phyloP scores from a whole-genome alignment of 2,113 vertebrate genomes.

The Labrus mixtus region DNA sequence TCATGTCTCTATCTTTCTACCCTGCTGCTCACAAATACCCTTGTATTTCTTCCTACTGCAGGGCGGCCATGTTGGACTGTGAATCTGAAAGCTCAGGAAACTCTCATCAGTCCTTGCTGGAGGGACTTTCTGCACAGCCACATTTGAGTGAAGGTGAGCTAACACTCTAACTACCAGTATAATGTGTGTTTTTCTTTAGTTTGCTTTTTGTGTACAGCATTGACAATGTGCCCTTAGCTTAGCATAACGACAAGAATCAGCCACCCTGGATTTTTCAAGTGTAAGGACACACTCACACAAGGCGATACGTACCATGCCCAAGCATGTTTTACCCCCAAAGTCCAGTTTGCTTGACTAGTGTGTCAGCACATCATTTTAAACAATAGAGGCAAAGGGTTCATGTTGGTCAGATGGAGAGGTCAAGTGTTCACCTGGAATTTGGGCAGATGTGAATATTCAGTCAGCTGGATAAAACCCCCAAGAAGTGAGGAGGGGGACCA shows the following conservation, averaged over 20 bases:
- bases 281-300: background rate
- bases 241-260: background rate
- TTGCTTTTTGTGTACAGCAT: background rate
- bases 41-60: slow-evolving; percentile 37
- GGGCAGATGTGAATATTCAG: too few relatives aligned
- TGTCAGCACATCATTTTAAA: too few relatives aligned
- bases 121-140: slow-evolving; percentile 80
- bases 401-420: too few relatives aligned
- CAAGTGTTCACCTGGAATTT: too few relatives aligned
- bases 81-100: slow-evolving; percentile 84
- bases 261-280: background rate
- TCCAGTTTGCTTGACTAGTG: too few relatives aligned
- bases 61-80: slow-evolving; percentile 73
- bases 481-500: too few relatives aligned
- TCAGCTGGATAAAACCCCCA: too few relatives aligned
- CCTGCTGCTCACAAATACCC: background rate
- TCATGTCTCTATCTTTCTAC: background rate
- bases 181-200: background rate
- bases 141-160: slow-evolving; percentile 87
- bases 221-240: background rate
- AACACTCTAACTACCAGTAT: background rate
- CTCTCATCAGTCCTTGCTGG: slow-evolving; percentile 84
- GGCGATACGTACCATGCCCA: too few relatives aligned
- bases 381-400: too few relatives aligned
- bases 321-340: too few relatives aligned